phyloP scores from a whole-genome alignment of 2,888 invertebrate species.

The Anaspis maculata region DNA sequence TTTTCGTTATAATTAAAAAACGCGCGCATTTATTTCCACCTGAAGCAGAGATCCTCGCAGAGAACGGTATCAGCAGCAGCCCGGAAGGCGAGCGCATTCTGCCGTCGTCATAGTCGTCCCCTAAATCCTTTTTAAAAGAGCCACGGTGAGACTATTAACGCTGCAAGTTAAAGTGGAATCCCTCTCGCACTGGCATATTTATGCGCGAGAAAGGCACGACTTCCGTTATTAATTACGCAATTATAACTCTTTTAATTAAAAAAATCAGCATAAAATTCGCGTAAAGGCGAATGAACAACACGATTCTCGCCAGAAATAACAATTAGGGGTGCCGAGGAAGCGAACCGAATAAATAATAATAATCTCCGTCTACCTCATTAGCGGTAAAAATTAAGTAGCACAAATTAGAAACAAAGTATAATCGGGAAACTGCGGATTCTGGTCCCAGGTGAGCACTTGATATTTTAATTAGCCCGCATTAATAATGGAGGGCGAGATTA shows the following conservation, averaged over 20 bases:
- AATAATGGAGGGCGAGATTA: conserved; percentile 34
- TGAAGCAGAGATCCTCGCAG: too few relatives aligned
- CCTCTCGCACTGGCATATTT: conserved; percentile 18
- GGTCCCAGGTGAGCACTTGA: conserved; percentile 37
- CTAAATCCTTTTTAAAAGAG: conserved; percentile 11
- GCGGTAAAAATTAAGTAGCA: conserved; percentile 37
- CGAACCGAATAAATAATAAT: conserved; percentile 37
- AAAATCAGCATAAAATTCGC: conserved; percentile 31
- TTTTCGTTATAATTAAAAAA: too few relatives aligned
- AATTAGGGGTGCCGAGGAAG: conserved; percentile 33
- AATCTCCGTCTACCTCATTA: conserved; percentile 36
- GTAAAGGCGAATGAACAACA: conserved; percentile 30
- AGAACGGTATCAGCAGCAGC: too few relatives aligned
- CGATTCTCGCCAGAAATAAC: conserved; percentile 33
- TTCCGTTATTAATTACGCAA: conserved; percentile 31
- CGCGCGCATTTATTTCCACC: too few relatives aligned
- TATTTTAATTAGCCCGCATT: conserved; percentile 40
- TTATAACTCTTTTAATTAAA: conserved; percentile 34
- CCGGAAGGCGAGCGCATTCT: too few relatives aligned
- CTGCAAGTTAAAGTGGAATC: conserved; percentile 13
- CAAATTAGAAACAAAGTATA: conserved; percentile 36
- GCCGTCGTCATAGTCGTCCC: too few relatives aligned
- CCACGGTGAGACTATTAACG: conserved; percentile 14
- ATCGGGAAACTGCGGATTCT: conserved; percentile 33
- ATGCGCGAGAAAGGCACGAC: conserved; percentile 23